Conservation (phyloP, 2,113 vertebrate genomes). For the Pseudorectes ferrugineus region DNA sequence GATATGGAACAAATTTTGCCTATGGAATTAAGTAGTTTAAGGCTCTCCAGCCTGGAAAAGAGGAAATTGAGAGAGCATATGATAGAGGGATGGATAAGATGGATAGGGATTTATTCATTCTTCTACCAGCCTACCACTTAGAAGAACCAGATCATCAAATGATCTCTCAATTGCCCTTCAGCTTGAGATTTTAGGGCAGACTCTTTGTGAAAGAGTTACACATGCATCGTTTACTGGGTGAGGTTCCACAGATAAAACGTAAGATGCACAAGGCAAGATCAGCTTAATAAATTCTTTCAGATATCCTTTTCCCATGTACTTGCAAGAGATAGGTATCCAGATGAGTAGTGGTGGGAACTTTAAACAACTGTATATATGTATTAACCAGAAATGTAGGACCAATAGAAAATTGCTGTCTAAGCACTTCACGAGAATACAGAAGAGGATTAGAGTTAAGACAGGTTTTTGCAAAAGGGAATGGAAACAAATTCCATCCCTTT, state of each 20-base stretch:
- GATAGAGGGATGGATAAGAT: background rate
- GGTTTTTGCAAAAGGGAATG: background rate
- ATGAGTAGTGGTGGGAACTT: background rate
- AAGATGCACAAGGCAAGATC: background rate
- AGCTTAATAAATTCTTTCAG: background rate
- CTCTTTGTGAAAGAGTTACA: background rate
- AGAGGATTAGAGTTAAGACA: background rate
- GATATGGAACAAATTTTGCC: background rate
- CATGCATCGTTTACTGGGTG: rapidly evolving
- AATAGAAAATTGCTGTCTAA: background rate
- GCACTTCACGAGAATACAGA: background rate
- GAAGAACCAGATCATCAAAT: background rate
- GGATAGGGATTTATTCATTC: background rate
- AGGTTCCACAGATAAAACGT: background rate
- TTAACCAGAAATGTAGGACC: background rate
- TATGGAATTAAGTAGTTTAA: background rate
- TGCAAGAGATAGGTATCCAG: background rate
- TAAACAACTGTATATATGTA: background rate
- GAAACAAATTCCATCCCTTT: background rate
- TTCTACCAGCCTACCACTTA: background rate
- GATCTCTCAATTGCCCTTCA: background rate
- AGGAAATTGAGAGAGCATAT: background rate
- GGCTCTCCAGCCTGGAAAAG: background rate
- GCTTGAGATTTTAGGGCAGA: background rate
- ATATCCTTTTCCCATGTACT: background rate